Evolutionary conservation across 2,113 vertebrate species (phyloP).

Genomic region (Laticauda colubrina): DNA sequence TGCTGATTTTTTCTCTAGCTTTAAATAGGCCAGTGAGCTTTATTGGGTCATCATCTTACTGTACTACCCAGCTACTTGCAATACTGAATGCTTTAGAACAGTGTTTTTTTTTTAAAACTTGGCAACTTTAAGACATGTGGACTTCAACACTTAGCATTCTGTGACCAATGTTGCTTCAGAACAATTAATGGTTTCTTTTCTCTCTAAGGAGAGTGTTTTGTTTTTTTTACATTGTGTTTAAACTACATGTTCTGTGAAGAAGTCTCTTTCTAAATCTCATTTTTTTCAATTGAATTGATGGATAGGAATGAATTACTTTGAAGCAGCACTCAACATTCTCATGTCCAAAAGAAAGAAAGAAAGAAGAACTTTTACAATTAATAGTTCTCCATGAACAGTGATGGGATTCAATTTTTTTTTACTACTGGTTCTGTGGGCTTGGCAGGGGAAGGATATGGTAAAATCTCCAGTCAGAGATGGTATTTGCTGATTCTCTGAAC

Average conservation of each 20-base stretch:
- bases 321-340: background rate
- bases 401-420: too few relatives aligned
- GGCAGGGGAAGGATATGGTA: too few relatives aligned
- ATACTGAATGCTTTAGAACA: background rate
- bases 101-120: background rate
- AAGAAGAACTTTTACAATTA: background rate
- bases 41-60: background rate
- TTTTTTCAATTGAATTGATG: slow-evolving; percentile 1
- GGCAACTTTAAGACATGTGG: background rate
- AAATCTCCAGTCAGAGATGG: too few relatives aligned
- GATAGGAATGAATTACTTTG: background rate
- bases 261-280: background rate
- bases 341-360: background rate
- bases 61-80: background rate
- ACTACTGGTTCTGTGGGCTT: too few relatives aligned
- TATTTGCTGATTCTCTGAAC: too few relatives aligned
- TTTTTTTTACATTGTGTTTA: background rate
- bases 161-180: background rate
- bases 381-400: background rate
- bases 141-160: background rate
- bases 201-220: background rate
- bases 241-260: background rate
- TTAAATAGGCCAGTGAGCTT: background rate
- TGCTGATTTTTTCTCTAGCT: background rate
- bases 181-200: background rate